phyloP scores from a whole-genome alignment of 2,888 invertebrate genomes.

The Apoderus coryli region DNA sequence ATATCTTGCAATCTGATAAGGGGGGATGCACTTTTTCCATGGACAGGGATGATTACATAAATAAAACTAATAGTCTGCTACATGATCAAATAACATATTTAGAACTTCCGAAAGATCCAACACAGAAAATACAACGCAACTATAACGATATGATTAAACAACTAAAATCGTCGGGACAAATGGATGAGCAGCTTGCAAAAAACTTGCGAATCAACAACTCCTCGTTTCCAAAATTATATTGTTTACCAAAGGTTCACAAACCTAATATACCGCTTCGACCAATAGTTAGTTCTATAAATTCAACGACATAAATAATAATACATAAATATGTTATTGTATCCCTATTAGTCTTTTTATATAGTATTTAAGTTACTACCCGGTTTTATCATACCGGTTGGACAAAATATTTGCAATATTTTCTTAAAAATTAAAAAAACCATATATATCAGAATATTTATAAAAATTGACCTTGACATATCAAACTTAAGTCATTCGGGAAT shows the following conservation, averaged over 20 bases:
- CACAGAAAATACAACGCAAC: neutral
- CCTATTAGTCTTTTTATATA: too few species aligned
- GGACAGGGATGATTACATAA: conserved; percentile 1
- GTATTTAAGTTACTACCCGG: too few species aligned
- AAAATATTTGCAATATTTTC: too few species aligned
- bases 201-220: neutral
- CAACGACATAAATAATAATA: too few species aligned
- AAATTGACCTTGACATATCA: too few species aligned
- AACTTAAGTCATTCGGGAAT: too few species aligned
- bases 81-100: conserved; percentile 1
- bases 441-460: too few species aligned
- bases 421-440: too few species aligned
- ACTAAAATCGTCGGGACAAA: neutral
- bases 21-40: conserved; percentile 4
- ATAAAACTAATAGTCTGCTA: neutral
- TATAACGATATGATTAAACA: conserved; percentile 1
- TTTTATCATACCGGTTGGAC: too few species aligned
- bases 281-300: neutral
- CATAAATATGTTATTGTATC: too few species aligned
- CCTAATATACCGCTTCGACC: conserved; percentile 1
- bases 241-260: conserved; percentile 3
- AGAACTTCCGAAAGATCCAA: neutral
- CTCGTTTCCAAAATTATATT: conserved; percentile 3
- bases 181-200: neutral
- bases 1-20: conserved; percentile 2